These are phyloP conservation scores for Cosmia pyralina DNA, from an alignment of 2,888 invertebrate species.

Conservation along the genomic window DNA sequence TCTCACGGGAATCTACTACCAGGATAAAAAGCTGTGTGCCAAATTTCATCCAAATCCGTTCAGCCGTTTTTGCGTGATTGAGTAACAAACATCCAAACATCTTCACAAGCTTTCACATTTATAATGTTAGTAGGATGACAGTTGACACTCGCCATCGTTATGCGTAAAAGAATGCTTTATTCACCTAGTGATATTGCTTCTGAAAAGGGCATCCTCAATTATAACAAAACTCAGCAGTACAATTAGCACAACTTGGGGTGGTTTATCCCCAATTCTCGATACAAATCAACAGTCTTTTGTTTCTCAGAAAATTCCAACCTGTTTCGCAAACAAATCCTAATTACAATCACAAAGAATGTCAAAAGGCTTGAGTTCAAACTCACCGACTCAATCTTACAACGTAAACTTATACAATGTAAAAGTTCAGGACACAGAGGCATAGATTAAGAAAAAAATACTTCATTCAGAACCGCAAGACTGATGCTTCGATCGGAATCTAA, in stretches of 20 bases:
- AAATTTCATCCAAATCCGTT: too few relatives aligned
- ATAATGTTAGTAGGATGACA: too few relatives aligned
- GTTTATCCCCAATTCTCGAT: conserved; percentile 14
- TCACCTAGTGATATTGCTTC: background rate
- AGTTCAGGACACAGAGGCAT: conserved; percentile 41
- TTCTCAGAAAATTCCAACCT: conserved; percentile 17
- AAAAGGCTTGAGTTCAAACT: conserved; percentile 44
- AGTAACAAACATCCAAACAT: too few relatives aligned
- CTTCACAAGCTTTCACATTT: too few relatives aligned
- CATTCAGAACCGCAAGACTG: background rate
- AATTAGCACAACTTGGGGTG: conserved; percentile 1
- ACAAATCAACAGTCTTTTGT: conserved; percentile 11
- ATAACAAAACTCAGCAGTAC: background rate
- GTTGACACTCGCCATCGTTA: too few relatives aligned
- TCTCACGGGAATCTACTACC: too few relatives aligned
- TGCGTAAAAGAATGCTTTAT: too few relatives aligned
- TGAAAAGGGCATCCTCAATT: background rate
- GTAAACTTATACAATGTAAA: conserved; percentile 57
- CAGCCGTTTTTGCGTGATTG: too few relatives aligned
- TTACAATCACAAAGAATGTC: conserved; percentile 55
- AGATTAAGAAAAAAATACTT: conserved; percentile 1
- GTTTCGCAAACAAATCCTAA: conserved; percentile 43
- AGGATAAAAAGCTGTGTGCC: too few relatives aligned
- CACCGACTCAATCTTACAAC: conserved; percentile 46
- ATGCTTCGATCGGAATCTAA: background rate